Conservation (phyloP, 2,797 vertebrate species). For the Synanceia verrucosa region DNA sequence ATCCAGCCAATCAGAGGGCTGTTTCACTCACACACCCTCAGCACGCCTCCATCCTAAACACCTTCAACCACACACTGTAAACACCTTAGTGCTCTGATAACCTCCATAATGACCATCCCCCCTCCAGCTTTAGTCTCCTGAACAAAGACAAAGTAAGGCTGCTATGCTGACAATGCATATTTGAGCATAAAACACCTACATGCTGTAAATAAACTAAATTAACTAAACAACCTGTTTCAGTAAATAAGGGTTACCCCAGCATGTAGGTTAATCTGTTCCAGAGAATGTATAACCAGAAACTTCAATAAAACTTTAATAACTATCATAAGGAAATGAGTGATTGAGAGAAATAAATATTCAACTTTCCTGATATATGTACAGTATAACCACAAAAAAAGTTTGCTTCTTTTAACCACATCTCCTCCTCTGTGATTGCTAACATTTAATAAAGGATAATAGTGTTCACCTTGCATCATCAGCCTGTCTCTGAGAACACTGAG, state of each 20-base stretch:
- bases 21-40: slow-evolving; percentile 53
- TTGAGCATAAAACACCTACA: not conserved
- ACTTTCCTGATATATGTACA: not conserved
- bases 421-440: not conserved
- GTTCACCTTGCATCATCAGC: not conserved
- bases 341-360: not conserved
- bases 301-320: not conserved
- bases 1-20: slow-evolving; percentile 59
- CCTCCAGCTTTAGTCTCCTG: not conserved
- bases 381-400: not conserved
- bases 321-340: not conserved
- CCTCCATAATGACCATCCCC: not conserved
- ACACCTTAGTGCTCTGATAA: slow-evolving; percentile 1
- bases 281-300: not conserved
- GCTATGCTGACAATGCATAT: slow-evolving; percentile 11
- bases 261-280: not conserved
- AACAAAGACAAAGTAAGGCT: not conserved
- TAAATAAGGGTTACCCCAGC: not conserved
- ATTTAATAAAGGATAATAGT: not conserved
- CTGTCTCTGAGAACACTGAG: not conserved
- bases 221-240: not conserved
- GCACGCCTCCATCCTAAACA: slow-evolving; percentile 36
- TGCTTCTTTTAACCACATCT: not conserved
- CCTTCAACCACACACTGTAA: slow-evolving; percentile 12
- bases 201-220: not conserved